Evolutionary conservation across 2,797 vertebrate species (phyloP), one percentile per base, ranked within the genome.

Genomic region (Falco naumanni): DNA sequence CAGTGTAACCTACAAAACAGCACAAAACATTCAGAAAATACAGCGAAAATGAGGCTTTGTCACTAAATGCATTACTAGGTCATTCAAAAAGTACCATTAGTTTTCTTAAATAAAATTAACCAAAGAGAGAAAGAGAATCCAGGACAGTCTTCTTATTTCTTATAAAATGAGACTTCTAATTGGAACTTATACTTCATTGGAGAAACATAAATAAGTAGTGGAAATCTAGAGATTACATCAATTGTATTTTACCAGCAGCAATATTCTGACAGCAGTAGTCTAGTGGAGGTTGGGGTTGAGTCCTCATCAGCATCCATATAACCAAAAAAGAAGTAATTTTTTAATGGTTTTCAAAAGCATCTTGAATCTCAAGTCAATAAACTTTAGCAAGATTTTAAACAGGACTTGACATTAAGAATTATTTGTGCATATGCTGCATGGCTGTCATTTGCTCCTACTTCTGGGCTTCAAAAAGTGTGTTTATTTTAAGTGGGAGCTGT

Each of bases 1-100:
- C 99, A 21, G 99, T 99, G 87, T 99, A 99, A 95, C 99, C 99
- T 99, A 96, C 68, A 93, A 87, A 61, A 82, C 70, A 70, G 72
- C 3, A 87, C 34, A 75, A 51, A 71, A 25, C 14, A 66, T 22
- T 68, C 79, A 93, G 87, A 70, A 75, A 59, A 86, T 2, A 45
- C 1, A 84, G 48, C 5, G 6, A 90, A 89, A 89, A 25, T 6
- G 1, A 74, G 21, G 14, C 43, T 76, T 90, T 53, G 34, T 51
- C 31, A 59, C 34, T 31, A 69, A 74, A 69, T n/a, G 5, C 19
- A 11, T 34, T 68, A 48, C 11, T 70, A 10, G 5, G 64, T 43
- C 66, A 89, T 37, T 45, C 41, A 88, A 86, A 75, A 1, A 39
- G 13, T 45, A 76, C 16, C 39, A 9, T 37, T 57, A 43, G 20